Percentiles rank a stretch among this genome's conserved stretches.
phyloP scores from a whole-genome alignment of 2,113 vertebrate species.

The Myrmecobius fasciatus region DNA sequence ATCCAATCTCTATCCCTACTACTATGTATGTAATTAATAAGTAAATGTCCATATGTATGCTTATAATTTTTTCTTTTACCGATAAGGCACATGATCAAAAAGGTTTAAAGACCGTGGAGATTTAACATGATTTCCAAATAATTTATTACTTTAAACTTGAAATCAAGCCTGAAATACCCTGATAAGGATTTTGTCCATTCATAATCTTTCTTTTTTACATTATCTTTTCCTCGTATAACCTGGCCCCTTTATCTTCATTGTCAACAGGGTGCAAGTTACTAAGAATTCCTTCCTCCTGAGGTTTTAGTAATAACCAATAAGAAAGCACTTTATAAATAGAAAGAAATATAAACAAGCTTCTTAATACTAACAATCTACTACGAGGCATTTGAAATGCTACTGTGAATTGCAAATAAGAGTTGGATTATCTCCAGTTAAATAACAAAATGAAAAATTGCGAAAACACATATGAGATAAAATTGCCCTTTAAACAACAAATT shows the following conservation, averaged over 20 bases:
- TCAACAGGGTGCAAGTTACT: not conserved
- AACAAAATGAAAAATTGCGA: not conserved
- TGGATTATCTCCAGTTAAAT: not conserved
- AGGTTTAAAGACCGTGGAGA: not conserved
- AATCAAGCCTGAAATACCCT: not conserved
- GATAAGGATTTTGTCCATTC: not conserved
- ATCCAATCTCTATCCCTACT: not conserved
- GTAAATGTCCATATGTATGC: not conserved
- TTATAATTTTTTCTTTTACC: not conserved
- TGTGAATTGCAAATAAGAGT: not conserved
- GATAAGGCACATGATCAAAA: not conserved
- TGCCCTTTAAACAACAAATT: constrained; percentile 16
- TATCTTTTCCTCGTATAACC: not conserved
- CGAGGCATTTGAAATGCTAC: constrained; percentile 3
- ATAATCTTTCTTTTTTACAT: not conserved
- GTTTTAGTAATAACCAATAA: not conserved
- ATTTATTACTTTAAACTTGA: not conserved
- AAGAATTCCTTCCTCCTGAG: not conserved
- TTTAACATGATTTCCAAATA: not conserved
- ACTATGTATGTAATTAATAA: not conserved
- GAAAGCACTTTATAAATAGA: not conserved
- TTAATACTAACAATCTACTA: not conserved
- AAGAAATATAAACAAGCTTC: not conserved
- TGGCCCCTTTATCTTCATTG: no score
- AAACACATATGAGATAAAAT: constrained; percentile 6